These are phyloP conservation scores for Leucophora obtusa DNA, from an alignment of 2,888 invertebrate species.

Conservation along the genomic window DNA sequence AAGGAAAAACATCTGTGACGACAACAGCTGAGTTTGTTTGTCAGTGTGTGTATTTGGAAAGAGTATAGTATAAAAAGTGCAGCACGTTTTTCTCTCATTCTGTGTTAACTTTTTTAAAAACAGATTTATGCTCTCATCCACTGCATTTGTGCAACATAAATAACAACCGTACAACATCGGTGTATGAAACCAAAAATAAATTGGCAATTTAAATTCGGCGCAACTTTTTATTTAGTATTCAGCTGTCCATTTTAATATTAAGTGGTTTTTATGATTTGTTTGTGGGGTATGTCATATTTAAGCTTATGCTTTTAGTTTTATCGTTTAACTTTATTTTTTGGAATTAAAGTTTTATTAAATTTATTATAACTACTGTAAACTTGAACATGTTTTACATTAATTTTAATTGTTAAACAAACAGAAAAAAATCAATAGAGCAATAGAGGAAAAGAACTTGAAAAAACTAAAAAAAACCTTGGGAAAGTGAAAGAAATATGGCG, in stretches of 20 bases:
- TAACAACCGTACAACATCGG: too few relatives aligned
- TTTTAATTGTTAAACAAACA: constrained; percentile 1
- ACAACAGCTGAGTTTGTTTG: constrained; percentile 38
- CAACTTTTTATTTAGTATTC: too few relatives aligned
- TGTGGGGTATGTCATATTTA: too few relatives aligned
- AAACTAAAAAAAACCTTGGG: constrained; percentile 50
- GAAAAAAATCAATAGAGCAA: constrained; percentile 46
- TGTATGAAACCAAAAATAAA: too few relatives aligned
- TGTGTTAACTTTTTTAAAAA: too few relatives aligned
- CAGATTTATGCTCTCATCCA: too few relatives aligned
- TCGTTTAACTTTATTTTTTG: neutral
- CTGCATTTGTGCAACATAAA: too few relatives aligned
- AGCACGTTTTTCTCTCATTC: constrained; percentile 1
- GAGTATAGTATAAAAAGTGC: neutral
- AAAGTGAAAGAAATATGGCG: constrained; percentile 61
- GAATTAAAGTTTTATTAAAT: neutral
- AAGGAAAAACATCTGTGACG: constrained; percentile 51
- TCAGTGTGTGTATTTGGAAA: neutral
- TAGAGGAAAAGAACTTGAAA: constrained; percentile 48
- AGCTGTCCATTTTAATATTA: neutral
- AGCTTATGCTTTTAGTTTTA: too few relatives aligned
- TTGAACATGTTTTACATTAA: neutral
- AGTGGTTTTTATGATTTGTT: neutral
- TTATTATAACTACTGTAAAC: neutral
- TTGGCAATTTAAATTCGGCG: neutral